phyloP scores from a whole-genome alignment of 2,888 invertebrate genomes.

The Beris chalybata region DNA sequence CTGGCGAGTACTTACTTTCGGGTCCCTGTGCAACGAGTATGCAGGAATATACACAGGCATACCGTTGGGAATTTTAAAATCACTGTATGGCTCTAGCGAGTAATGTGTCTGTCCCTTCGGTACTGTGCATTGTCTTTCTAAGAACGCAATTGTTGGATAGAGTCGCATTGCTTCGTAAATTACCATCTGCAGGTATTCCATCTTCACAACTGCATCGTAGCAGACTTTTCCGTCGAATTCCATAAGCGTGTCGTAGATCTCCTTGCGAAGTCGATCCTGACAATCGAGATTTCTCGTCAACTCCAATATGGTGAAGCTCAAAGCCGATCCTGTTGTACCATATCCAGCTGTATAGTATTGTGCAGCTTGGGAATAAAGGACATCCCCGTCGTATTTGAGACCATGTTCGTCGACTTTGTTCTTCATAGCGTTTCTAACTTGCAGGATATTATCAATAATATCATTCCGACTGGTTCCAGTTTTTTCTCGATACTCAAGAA shows the following conservation, averaged over 20 bases:
- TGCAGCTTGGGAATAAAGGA: constrained; percentile 39
- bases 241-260: constrained; percentile 46
- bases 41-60: constrained; percentile 42
- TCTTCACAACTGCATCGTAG: constrained; percentile 47
- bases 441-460: constrained; percentile 58
- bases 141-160: constrained; percentile 53
- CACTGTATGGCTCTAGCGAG: constrained; percentile 39
- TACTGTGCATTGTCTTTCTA: constrained; percentile 45
- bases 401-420: constrained; percentile 9
- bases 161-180: constrained; percentile 51
- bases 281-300: constrained; percentile 47
- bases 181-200: constrained; percentile 55
- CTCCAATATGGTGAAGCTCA: constrained; percentile 47
- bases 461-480: constrained; percentile 52
- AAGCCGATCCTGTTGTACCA: constrained; percentile 45
- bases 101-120: constrained; percentile 34
- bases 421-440: constrained; percentile 48
- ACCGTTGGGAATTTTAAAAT: constrained; percentile 40
- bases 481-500: constrained; percentile 55
- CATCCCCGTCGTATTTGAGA: constrained; percentile 32
- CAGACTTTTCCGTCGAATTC: constrained; percentile 44
- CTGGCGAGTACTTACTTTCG: constrained; percentile 30
- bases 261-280: constrained; percentile 47
- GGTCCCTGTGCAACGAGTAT: constrained; percentile 41
- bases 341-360: constrained; percentile 39